Evolutionary conservation across 2,797 vertebrate species (phyloP), one percentile per base, ranked within the genome.

Genomic region (Anabas testudineus): DNA sequence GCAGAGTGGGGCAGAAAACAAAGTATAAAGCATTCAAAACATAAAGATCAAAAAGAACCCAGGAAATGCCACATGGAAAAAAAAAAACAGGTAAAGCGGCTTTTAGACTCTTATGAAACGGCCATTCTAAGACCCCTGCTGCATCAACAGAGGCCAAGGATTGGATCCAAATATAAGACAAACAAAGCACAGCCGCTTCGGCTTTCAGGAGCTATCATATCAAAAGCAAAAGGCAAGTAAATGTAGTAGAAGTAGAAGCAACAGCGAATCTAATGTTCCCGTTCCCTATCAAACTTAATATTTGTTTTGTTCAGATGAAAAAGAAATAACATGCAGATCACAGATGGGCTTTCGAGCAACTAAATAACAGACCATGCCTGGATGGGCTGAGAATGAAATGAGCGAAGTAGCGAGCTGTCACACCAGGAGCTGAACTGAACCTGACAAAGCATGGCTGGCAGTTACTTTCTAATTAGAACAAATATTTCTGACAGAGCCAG

Each of bases 401-500:
- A 81, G 56, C 60, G 74, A 68, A 78, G 74, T 48, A 51, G 78
- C 3, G 36, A 80, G 65, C 62, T 73, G 72, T 76, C 78, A 81
- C 18, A 67, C 51, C 14, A 65, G 57, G 60, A 69, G 56, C 58
- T 55, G 34, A n/a, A n/a, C 34, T 58, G 59, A 80, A 62, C 47
- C 60, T 59, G 73, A 78, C 56, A 19, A 75, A 56, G 70, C 77
- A 59, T 67, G 54, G 67, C 76, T 73, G 75, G 62, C 77, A 82
- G 56, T 82, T 67, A 69, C 70, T 71, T 56, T 53, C 76, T 84
- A 87, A 88, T 88, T 87, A 73, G 41, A 82, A 78, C 66, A 84
- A 81, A 84, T 69, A 82, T 71, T 80, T 81, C 59, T 74, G 77
- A 76, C 68, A 64, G 63, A 60, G 57, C 22, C 67, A 39, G 75